phyloP scores from a whole-genome alignment of 2,113 vertebrate genomes.

The Paracanthobrama guichenoti region DNA sequence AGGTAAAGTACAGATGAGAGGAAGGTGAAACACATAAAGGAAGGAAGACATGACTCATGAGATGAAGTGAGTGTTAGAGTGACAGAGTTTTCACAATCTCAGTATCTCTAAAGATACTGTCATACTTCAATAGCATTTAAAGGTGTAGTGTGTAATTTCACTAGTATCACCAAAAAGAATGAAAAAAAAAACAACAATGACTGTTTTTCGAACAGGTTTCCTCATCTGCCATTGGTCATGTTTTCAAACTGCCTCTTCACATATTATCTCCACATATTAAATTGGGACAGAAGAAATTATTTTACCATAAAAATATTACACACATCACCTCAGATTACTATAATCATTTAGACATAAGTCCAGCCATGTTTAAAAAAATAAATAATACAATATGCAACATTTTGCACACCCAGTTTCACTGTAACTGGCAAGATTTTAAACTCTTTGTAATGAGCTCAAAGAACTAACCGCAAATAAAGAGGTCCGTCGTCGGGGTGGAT shows the following conservation, averaged over 20 bases:
- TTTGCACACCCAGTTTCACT: not conserved
- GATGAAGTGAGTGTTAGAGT: conserved; percentile 46
- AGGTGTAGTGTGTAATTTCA: not conserved
- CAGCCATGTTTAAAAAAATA: not conserved
- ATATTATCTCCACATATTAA: not conserved
- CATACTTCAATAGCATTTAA: not conserved
- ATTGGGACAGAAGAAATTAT: not conserved
- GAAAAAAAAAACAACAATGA: not conserved
- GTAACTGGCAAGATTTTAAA: not conserved
- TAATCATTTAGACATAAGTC: not conserved
- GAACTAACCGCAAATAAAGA: conserved; percentile 90
- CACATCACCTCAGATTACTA: not conserved
- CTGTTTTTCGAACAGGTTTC: not conserved
- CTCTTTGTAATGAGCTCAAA: conserved; percentile 10
- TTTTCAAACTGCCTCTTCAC: too few species aligned
- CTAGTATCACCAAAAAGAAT: not conserved
- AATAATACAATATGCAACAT: not conserved
- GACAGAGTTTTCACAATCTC: not conserved
- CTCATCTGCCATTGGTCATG: too few species aligned
- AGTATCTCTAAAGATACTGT: not conserved
- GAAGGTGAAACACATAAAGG: not conserved
- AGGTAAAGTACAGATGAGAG: conserved; percentile 51
- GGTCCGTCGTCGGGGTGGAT: conserved; percentile 86
- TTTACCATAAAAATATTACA: not conserved
- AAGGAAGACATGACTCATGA: conserved; percentile 49